Conservation (phyloP, 2,888 invertebrate species). For the Parnassius smintheus region DNA sequence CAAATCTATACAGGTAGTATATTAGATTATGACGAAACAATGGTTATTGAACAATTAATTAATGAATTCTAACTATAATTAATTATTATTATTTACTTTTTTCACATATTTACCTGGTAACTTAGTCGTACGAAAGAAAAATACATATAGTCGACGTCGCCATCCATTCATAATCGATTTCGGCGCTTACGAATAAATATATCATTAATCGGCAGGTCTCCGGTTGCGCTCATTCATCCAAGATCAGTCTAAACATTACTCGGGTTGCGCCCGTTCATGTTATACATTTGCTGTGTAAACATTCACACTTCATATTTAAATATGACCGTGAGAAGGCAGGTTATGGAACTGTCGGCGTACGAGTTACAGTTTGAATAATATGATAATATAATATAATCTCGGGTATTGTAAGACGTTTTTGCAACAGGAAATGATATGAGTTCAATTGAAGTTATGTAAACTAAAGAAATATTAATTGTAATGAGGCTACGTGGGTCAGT, state of each 20-base stretch:
- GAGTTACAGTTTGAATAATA: slow-evolving; percentile 21
- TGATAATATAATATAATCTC: slow-evolving; percentile 14
- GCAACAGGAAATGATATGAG: slow-evolving; percentile 11
- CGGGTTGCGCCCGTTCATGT: slow-evolving; percentile 54
- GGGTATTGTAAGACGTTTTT: slow-evolving; percentile 5
- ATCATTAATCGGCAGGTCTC: slow-evolving; percentile 33
- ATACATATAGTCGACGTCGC: slow-evolving; percentile 10
- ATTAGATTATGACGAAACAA: no score
- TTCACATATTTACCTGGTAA: background rate
- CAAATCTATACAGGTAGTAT: no score
- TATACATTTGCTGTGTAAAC: slow-evolving; percentile 63
- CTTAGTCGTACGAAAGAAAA: slow-evolving; percentile 8
- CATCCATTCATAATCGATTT: slow-evolving; percentile 31
- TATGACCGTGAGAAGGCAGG: slow-evolving; percentile 58
- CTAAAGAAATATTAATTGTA: slow-evolving; percentile 4
- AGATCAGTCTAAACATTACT: slow-evolving; percentile 76
- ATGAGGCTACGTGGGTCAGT: no score
- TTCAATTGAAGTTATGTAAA: slow-evolving; percentile 1
- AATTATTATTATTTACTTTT: background rate
- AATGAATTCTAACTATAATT: no score
- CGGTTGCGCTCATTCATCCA: slow-evolving; percentile 64
- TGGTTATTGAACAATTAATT: no score
- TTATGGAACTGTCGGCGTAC: slow-evolving; percentile 13
- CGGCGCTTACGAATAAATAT: slow-evolving; percentile 22
- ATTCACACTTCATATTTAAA: slow-evolving; percentile 63